A percentile compares a stretch with the other conserved stretches of the same genome.
Evolutionary conservation across 2,888 invertebrate species (phyloP).

Genomic region (Athrips mouffetella): DNA sequence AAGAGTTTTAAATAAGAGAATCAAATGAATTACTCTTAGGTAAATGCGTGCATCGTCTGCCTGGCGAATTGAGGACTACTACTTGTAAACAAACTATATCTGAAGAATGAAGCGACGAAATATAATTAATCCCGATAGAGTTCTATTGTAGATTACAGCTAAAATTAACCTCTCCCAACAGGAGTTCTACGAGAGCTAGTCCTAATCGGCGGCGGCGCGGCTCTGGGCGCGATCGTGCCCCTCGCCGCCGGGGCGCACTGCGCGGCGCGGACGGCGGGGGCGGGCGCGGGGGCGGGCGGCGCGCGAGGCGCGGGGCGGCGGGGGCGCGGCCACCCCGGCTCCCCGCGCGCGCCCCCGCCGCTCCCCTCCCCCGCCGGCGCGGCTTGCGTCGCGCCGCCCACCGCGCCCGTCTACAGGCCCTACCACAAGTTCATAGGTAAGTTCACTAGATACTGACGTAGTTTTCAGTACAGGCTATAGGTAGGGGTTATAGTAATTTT

Average conservation of each 20-base stretch:
- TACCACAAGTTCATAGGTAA: slow-evolving; percentile 94
- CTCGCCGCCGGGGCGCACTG: slow-evolving; percentile 51
- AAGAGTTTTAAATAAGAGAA: no score
- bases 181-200: slow-evolving; percentile 87
- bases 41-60: no score
- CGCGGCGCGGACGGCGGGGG: slow-evolving; percentile 60
- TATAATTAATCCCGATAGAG: no score
- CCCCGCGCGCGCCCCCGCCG: no score
- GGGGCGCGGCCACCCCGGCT: slow-evolving; percentile 91
- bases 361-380: slow-evolving; percentile 88
- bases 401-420: slow-evolving; percentile 92
- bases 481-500: no score
- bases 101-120: no score
- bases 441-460: slow-evolving; percentile 8
- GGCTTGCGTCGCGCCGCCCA: slow-evolving; percentile 90
- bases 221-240: slow-evolving; percentile 89
- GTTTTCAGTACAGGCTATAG: no score
- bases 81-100: background rate
- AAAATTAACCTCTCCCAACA: slow-evolving; percentile 28
- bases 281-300: slow-evolving; percentile 78
- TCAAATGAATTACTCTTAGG: no score
- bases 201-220: slow-evolving; percentile 86
- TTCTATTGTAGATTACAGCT: no score
- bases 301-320: slow-evolving; percentile 84
- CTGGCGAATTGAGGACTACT: no score